Percentiles rank a stretch among this genome's conserved stretches.
Conservation (phyloP, 2,888 invertebrate genomes). For the Drosophila antonietae region DNA sequence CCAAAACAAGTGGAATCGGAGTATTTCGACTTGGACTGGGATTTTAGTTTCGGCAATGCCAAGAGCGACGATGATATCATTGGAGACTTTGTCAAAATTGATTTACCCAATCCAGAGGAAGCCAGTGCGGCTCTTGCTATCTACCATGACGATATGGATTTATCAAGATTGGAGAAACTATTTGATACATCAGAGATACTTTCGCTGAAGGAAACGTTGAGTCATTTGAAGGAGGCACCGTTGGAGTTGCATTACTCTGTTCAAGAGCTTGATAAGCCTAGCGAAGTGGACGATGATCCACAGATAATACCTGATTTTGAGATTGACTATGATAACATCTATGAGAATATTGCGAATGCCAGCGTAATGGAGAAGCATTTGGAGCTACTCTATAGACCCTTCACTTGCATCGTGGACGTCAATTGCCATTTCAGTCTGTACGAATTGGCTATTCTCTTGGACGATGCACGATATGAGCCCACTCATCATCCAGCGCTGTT, state of each 20-base stretch:
- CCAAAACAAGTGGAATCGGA: slow-evolving; percentile 27
- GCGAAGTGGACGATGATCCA: background rate
- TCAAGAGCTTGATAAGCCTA: background rate
- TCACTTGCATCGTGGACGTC: slow-evolving; percentile 54
- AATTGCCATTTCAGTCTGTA: slow-evolving; percentile 46
- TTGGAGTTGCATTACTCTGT: background rate
- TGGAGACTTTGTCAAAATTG: slow-evolving; percentile 35
- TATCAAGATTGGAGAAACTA: slow-evolving; percentile 3
- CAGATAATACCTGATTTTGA: slow-evolving; percentile 29
- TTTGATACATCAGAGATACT: slow-evolving; percentile 24
- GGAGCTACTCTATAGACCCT: slow-evolving; percentile 60
- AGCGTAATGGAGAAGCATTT: slow-evolving; percentile 48
- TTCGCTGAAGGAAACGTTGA: background rate
- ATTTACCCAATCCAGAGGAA: slow-evolving; percentile 16
- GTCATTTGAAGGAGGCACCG: background rate
- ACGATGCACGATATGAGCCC: slow-evolving; percentile 57
- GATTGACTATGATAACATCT: slow-evolving; percentile 55
- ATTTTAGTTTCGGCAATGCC: slow-evolving; percentile 6
- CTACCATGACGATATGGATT: background rate
- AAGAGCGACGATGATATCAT: slow-evolving; percentile 29
- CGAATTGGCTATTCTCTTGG: slow-evolving; percentile 56
- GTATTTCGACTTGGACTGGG: slow-evolving; percentile 15
- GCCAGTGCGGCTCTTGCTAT: background rate
- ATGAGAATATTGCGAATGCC: slow-evolving; percentile 35
- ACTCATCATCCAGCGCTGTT: slow-evolving; percentile 49